These are phyloP conservation scores for Scaptomyza polygonia DNA, from an alignment of 2,888 invertebrate species.

Conservation along the genomic window DNA sequence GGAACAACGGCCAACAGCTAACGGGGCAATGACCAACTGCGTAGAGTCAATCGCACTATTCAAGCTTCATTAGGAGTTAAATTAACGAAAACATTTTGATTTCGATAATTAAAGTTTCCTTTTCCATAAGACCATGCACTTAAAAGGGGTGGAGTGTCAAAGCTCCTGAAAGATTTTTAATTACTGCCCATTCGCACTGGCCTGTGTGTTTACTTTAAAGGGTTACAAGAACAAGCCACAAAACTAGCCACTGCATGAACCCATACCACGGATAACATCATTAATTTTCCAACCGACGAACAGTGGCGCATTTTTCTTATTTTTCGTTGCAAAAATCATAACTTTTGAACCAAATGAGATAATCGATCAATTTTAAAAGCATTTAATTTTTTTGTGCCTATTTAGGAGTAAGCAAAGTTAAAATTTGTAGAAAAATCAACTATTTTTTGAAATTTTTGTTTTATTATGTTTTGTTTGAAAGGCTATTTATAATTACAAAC, in stretches of 20 bases:
- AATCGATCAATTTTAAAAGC: no score
- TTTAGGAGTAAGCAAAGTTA: no score
- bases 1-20: constrained; percentile 32
- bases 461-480: no score
- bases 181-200: constrained; percentile 31
- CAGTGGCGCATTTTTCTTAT: no score
- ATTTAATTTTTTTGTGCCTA: no score
- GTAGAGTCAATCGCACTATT: constrained; percentile 79
- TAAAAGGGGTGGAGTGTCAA: constrained; percentile 50
- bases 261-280: constrained; percentile 54
- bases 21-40: constrained; percentile 34
- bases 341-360: no score
- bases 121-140: constrained; percentile 43
- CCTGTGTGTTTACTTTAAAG: constrained; percentile 64
- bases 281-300: constrained; percentile 76
- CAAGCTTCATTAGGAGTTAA: constrained; percentile 79
- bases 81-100: constrained; percentile 80
- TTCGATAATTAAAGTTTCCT: constrained; percentile 80
- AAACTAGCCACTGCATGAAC: constrained; percentile 34
- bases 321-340: no score
- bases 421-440: no score
- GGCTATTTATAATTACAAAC: no score
- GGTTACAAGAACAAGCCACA: constrained; percentile 79
- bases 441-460: no score
- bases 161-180: constrained; percentile 70